phyloP scores from a whole-genome alignment of 1,140 invertebrate species.

The Elymnias hypermnestra region DNA sequence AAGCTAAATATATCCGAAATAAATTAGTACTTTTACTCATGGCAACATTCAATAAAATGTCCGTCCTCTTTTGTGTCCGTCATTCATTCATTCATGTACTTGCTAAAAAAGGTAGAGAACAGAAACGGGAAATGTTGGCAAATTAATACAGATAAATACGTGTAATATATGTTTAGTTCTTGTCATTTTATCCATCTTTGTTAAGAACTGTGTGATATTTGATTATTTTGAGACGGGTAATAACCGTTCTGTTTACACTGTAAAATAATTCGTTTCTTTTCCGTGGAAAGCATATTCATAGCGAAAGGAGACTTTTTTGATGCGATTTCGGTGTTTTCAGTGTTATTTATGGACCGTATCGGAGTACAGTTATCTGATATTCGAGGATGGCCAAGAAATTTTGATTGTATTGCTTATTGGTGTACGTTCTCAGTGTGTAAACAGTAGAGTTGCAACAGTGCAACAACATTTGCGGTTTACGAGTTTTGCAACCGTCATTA shows the following conservation, averaged over 20 bases:
- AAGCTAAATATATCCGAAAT: constrained; percentile 21
- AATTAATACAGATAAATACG: constrained; percentile 64
- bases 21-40: constrained; percentile 21
- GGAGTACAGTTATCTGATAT: constrained; percentile 49
- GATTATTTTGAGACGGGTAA: constrained; percentile 23
- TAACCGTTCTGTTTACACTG: constrained; percentile 62
- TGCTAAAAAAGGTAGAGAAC: constrained; percentile 59
- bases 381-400: constrained; percentile 30
- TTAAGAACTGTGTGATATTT: constrained; percentile 12
- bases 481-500: constrained; percentile 69
- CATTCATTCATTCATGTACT: constrained; percentile 67
- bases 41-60: constrained; percentile 51
- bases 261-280: constrained; percentile 41
- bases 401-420: constrained; percentile 22
- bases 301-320: constrained; percentile 62
- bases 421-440: constrained; percentile 31
- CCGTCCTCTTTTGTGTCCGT: constrained; percentile 48
- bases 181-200: constrained; percentile 14
- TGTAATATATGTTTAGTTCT: constrained; percentile 43
- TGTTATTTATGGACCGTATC: constrained; percentile 45
- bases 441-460: constrained; percentile 48
- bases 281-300: constrained; percentile 51
- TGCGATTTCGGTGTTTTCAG: constrained; percentile 46
- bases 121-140: constrained; percentile 69
- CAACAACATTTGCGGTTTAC: constrained; percentile 43